These are phyloP conservation scores for Drosophila ficusphila DNA, from an alignment of 1,140 invertebrate species.

Conservation along the genomic window DNA sequence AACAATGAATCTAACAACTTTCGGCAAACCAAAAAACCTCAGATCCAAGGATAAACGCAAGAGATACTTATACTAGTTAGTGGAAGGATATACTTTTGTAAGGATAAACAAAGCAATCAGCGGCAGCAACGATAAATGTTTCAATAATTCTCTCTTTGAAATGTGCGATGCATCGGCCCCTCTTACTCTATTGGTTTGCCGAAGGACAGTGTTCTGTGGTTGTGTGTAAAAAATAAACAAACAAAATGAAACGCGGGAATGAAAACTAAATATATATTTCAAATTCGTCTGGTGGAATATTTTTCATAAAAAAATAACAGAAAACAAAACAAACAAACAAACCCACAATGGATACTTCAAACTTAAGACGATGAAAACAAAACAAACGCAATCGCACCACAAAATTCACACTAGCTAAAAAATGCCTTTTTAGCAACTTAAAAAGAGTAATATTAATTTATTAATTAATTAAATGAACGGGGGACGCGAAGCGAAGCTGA, in stretches of 20 bases:
- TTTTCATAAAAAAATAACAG: constrained; percentile 35
- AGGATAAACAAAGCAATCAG: background rate
- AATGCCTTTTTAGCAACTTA: constrained; percentile 62
- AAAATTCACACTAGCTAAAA: constrained; percentile 48
- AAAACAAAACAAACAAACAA: constrained; percentile 11
- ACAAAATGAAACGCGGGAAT: constrained; percentile 11
- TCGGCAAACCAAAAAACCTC: constrained; percentile 44
- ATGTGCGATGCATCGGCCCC: constrained; percentile 1
- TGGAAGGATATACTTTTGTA: background rate
- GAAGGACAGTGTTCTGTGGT: constrained; percentile 64
- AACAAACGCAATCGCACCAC: constrained; percentile 22
- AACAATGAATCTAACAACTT: constrained; percentile 27
- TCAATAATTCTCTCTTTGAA: constrained; percentile 9
- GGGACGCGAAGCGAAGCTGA: constrained; percentile 46
- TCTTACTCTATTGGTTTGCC: constrained; percentile 52
- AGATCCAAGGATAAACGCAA: background rate
- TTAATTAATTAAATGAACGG: constrained; percentile 8
- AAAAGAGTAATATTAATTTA: constrained; percentile 35
- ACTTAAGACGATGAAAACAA: constrained; percentile 22
- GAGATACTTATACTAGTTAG: background rate
- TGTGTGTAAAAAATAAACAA: constrained; percentile 49
- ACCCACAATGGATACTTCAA: constrained; percentile 26
- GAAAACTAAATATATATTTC: constrained; percentile 35
- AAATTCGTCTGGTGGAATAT: constrained; percentile 54
- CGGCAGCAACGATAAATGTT: background rate